These are phyloP conservation scores for Eupithecia inturbata DNA, from an alignment of 2,888 invertebrate species.

Conservation along the genomic window DNA sequence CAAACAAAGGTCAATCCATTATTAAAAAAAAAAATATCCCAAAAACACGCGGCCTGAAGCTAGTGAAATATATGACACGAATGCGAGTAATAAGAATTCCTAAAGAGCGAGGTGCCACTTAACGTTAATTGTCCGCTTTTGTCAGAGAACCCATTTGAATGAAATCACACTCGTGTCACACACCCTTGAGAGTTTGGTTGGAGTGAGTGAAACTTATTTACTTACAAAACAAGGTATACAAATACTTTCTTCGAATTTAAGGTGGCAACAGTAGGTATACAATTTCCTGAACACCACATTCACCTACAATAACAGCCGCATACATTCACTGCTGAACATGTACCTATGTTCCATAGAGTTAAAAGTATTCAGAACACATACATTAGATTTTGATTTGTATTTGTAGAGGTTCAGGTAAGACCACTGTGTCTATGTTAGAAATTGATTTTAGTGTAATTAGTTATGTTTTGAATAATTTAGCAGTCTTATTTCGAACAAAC, in stretches of 20 bases:
- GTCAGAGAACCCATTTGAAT: constrained; percentile 13
- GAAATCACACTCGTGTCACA: constrained; percentile 11
- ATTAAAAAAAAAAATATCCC: too few species aligned
- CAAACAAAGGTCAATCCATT: too few species aligned
- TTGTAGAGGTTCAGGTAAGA: not conserved
- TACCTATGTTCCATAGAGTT: too few species aligned
- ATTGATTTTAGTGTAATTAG: not conserved
- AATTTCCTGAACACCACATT: not conserved
- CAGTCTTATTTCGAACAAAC: not conserved
- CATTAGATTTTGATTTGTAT: not conserved
- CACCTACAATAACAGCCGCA: too few species aligned
- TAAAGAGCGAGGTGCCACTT: constrained; percentile 2
- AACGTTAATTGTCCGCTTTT: constrained; percentile 1
- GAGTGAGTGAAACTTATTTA: not conserved
- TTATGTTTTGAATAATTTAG: not conserved
- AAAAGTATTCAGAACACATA: too few species aligned
- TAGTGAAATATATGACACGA: not conserved
- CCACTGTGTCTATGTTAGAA: not conserved
- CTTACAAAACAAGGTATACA: not conserved
- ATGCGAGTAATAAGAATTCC: constrained; percentile 21
- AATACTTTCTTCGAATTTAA: not conserved
- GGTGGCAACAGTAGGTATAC: not conserved
- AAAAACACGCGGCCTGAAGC: not conserved
- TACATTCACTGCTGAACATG: too few species aligned
- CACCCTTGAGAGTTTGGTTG: not conserved